Conservation (phyloP, 2,797 vertebrate genomes). For the Poeciliopsis gracilis region DNA sequence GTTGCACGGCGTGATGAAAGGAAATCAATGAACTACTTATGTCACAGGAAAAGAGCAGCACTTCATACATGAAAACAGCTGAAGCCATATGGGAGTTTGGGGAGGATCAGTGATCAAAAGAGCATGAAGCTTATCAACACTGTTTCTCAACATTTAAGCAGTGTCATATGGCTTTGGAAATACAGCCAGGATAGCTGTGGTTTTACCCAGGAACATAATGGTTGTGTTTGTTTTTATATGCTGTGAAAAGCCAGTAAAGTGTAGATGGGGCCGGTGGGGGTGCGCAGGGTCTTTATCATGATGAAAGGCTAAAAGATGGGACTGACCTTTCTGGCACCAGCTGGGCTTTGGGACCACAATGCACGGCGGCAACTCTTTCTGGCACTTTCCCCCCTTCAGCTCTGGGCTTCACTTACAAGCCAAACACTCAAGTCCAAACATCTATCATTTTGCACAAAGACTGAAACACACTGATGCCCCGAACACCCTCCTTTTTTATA, state of each 20-base stretch:
- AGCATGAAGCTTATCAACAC: constrained; percentile 71
- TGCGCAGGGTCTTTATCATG: constrained; percentile 69
- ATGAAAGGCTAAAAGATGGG: constrained; percentile 80
- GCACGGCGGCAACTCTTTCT: constrained; percentile 68
- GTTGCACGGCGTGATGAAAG: constrained; percentile 69
- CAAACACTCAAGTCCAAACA: constrained; percentile 75
- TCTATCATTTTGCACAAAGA: constrained; percentile 75
- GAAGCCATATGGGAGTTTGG: constrained; percentile 71
- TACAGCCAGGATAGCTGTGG: constrained; percentile 39
- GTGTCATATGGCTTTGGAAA: constrained; percentile 60
- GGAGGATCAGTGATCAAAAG: constrained; percentile 73
- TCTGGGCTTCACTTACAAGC: constrained; percentile 73
- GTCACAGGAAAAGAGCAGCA: constrained; percentile 72
- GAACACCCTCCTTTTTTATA: constrained; percentile 62
- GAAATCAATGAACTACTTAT: constrained; percentile 78
- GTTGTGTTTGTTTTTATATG: constrained; percentile 68
- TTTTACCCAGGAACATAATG: constrained; percentile 69
- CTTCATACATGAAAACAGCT: constrained; percentile 75
- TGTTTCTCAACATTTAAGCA: constrained; percentile 65
- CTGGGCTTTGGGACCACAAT: constrained; percentile 78
- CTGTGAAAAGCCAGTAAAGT: constrained; percentile 68
- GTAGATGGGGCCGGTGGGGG: constrained; percentile 44
- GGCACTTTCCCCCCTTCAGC: constrained; percentile 71
- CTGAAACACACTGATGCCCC: constrained; percentile 65
- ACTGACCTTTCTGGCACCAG: constrained; percentile 79